Evolutionary conservation across 1,140 invertebrate species (phyloP), one percentile per base, ranked within the genome.

Genomic region (Liolophura sinensis): DNA sequence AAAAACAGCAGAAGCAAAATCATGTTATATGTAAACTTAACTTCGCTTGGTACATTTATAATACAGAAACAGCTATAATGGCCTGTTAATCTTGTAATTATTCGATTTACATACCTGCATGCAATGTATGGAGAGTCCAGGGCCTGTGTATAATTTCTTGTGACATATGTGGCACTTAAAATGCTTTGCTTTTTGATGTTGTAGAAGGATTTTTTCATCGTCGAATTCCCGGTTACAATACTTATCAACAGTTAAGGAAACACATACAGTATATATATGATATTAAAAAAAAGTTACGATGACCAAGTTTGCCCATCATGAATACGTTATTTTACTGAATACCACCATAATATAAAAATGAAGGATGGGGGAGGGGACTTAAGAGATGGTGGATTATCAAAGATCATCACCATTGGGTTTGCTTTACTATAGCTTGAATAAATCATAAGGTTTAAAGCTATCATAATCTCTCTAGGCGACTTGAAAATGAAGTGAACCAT

Each of bases 121-220:
- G 86, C 98, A 99, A 86, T 99, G 98, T 88, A 99, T 99, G 71
- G 96, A 96, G 59, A 99, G 87, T 7, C 87, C 87, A 67, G 97
- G 96, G 55, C 96, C 97, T 56, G 98, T 99, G 82, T 98, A 99
- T 65, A 99, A 86, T 86, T 99, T 99, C 86, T 99, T 99, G 86
- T 99, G 96, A 88, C 97, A 99, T 83, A 99, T 97, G 84, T 98
- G 96, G 89, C 98, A 99, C 88, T 99, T 99, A 80, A 99, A 99
- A 88, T 99, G 98, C 86, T 99, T 99, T 22, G 98, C 98, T 86
- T 99, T 99, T 85, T 99, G 98, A 86, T 99, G 98, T 84, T 99
- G 97, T 77, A 99, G 97, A n/a, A 99, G 87, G 87, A 99, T 99
- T 85, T 99, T 99, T 84, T 99, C 98, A 88, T 99, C 98, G 83